phyloP scores from a whole-genome alignment of 2,888 invertebrate species.

The Octonoba sinensis region DNA sequence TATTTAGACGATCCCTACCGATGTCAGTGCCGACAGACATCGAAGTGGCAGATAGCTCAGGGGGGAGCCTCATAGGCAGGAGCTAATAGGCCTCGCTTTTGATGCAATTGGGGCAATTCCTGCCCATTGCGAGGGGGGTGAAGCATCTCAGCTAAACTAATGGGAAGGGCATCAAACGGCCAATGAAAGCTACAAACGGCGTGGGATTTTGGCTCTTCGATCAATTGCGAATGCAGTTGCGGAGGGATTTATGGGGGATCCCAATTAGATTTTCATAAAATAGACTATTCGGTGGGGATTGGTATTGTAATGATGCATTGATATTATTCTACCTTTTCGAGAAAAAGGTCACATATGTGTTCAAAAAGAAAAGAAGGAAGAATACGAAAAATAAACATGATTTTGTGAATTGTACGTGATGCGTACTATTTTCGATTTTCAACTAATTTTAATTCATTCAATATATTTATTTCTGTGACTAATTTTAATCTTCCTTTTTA shows the following conservation, averaged over 20 bases:
- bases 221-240: constrained; percentile 4
- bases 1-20: too few relatives aligned
- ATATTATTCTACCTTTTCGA: too few relatives aligned
- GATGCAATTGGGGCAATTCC: constrained; percentile 50
- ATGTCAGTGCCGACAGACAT: constrained; percentile 3
- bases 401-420: too few relatives aligned
- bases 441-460: too few relatives aligned
- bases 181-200: constrained; percentile 43
- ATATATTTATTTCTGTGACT: too few relatives aligned
- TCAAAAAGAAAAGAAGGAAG: too few relatives aligned
- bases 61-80: constrained; percentile 28
- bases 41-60: constrained; percentile 14
- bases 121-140: constrained; percentile 1
- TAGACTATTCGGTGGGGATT: background rate
- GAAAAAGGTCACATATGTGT: too few relatives aligned
- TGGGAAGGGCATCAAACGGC: constrained; percentile 22
- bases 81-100: constrained; percentile 38
- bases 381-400: too few relatives aligned
- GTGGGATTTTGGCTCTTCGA: background rate
- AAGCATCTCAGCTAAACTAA: background rate
- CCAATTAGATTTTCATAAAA: background rate
- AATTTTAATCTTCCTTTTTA: too few relatives aligned
- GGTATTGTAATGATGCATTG: background rate
- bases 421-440: too few relatives aligned
- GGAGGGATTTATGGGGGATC: background rate